Evolutionary conservation across 2,113 vertebrate genomes (phyloP), one percentile per base, ranked within the genome.

Genomic region (Triplophysa tibetana): DNA sequence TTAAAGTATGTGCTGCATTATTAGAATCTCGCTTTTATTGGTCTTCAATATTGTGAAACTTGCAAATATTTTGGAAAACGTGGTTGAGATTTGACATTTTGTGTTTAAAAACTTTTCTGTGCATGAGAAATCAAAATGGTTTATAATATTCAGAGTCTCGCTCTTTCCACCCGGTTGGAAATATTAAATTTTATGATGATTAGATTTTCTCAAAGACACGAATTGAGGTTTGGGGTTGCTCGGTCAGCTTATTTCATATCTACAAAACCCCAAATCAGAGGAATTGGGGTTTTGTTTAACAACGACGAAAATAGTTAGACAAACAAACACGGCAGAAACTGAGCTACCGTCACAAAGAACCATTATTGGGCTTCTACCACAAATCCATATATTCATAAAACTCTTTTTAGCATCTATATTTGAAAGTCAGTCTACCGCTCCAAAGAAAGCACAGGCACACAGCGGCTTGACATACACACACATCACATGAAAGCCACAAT

Each of bases 401-500:
- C 86, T 88, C 80, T 43, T 77, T 85, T 80, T 88, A 84, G 82
- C 84, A 84, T 90, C 90, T 91, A 89, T 87, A 90, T 91, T 90
- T 88, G 88, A 90, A 88, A 86, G 77, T 78, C 80, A 54, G 81
- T 64, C 79, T 84, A 87, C 80, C 80, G 79, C 82, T 91, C 92
- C 90, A 92, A 92, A 90, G 90, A 92, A 93, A 93, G 88, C 89
- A 88, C 78, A 90, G 89, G 89, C 89, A 86, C 83, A 75, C 85
- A 81, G 85, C 81, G 84, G 89, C 88, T 89, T 90, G 85, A 90
- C 91, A 92, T 88, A 88, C 85, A 88, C 85, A 86, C 87, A 88
- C 84, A 86, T 84, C 68, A 88, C 87, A 86, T 82, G 70, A 77
- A 92, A 90, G 79, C 92, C 92, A 91, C 89, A 93, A 93, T 93